These are phyloP conservation scores for Bufo gargarizans DNA, from an alignment of 2,113 vertebrate genomes.

Conservation along the genomic window DNA sequence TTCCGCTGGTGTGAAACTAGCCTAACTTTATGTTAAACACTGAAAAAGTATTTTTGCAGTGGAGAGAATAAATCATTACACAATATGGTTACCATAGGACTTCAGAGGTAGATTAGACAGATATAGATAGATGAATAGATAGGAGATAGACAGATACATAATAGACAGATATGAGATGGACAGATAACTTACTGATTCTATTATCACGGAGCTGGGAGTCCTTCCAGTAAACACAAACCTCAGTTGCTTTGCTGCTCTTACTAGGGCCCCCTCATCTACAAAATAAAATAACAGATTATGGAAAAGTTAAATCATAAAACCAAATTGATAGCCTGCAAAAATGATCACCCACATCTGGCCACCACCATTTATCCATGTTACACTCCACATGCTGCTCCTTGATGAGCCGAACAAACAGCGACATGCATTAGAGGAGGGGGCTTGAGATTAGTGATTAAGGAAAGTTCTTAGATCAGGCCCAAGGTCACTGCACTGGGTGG, in stretches of 20 bases:
- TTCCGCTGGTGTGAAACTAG: no score
- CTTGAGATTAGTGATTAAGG: no score
- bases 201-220: slow-evolving; percentile 92
- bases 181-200: slow-evolving; percentile 82
- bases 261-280: slow-evolving; percentile 93
- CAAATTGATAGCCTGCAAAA: background rate
- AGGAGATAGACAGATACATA: background rate
- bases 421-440: no score
- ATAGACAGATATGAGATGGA: background rate
- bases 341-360: background rate
- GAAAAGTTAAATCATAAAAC: background rate
- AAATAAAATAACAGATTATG: slow-evolving; percentile 58
- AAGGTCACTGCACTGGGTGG: no score
- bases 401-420: no score
- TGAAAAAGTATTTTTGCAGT: background rate
- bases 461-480: no score
- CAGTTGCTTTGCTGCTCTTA: slow-evolving; percentile 88
- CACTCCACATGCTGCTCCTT: no score
- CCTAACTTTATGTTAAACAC: no score
- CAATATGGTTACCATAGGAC: no score
- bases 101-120: background rate
- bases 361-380: no score
- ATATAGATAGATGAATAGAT: background rate
- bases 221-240: slow-evolving; percentile 93
- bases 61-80: background rate